Percentiles rank a stretch among this genome's conserved stretches.
Conservation (phyloP, 1,140 invertebrate genomes). For the Macrocentrus cingulum region DNA sequence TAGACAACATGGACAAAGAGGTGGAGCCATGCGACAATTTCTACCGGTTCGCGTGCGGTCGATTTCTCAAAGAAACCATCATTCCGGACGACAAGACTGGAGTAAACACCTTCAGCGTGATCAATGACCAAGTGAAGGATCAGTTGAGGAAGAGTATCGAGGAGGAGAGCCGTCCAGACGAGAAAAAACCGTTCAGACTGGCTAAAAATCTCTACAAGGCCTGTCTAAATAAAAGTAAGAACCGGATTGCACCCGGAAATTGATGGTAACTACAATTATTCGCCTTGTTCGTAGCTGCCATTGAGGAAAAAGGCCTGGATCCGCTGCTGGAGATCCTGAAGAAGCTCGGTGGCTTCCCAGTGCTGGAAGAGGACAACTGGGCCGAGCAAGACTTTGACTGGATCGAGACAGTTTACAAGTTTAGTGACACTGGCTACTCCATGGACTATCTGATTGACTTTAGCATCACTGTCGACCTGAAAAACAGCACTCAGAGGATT, state of each 20-base stretch:
- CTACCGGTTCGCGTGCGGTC: slow-evolving; percentile 71
- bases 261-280: slow-evolving; percentile 7
- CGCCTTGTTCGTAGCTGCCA: slow-evolving; percentile 61
- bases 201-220: slow-evolving; percentile 78
- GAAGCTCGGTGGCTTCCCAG: slow-evolving; percentile 88
- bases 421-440: slow-evolving; percentile 77
- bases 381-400: slow-evolving; percentile 73
- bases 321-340: slow-evolving; percentile 72
- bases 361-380: slow-evolving; percentile 79
- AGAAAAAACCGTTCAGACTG: slow-evolving; percentile 73
- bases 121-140: slow-evolving; percentile 77
- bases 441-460: slow-evolving; percentile 93
- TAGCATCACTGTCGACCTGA: slow-evolving; percentile 86
- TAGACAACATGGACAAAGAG: slow-evolving; percentile 59
- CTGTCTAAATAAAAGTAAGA: slow-evolving; percentile 85
- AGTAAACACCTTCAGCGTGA: slow-evolving; percentile 78
- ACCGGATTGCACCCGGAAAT: no score
- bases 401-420: slow-evolving; percentile 80
- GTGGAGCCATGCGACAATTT: slow-evolving; percentile 80
- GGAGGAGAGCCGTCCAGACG: slow-evolving; percentile 64
- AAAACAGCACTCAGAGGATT: slow-evolving; percentile 81
- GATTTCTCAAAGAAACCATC: slow-evolving; percentile 44
- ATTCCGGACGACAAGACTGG: slow-evolving; percentile 71
- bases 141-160: slow-evolving; percentile 77
- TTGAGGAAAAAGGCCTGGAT: slow-evolving; percentile 72